Evolutionary conservation across 2,113 vertebrate species (phyloP).

Genomic region (Scytalopus superciliaris): DNA sequence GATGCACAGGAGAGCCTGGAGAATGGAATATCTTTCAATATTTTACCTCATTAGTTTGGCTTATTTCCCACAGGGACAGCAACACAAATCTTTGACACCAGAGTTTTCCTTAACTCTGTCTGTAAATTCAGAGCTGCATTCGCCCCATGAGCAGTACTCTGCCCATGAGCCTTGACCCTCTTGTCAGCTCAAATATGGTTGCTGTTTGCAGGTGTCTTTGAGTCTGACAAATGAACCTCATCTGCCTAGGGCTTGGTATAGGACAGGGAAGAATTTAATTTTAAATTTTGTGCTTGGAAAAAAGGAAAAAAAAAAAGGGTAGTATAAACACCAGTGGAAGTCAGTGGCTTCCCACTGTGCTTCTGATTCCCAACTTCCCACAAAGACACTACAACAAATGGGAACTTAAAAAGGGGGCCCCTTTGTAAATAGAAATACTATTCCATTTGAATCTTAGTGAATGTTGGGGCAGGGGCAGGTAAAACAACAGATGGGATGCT

Average conservation of each 20-base stretch:
- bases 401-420: neutral
- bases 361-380: neutral
- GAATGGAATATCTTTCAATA: constrained; percentile 25
- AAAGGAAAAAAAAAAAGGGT: fast-evolving
- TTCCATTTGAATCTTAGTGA: neutral
- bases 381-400: neutral
- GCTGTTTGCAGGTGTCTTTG: neutral
- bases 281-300: neutral
- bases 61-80: neutral
- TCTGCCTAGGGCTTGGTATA: neutral
- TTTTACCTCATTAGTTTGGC: constrained; percentile 42
- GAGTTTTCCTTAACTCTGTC: neutral
- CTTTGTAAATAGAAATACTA: neutral
- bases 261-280: neutral
- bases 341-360: neutral
- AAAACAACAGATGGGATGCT: neutral
- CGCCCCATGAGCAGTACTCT: neutral
- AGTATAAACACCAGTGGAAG: neutral
- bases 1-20: neutral
- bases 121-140: neutral
- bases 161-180: neutral
- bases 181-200: neutral
- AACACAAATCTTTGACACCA: neutral
- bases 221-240: neutral
- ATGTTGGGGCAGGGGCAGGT: neutral